Evolutionary conservation across 2,888 invertebrate species (phyloP).

Genomic region (Sphaeridia pumilis): DNA sequence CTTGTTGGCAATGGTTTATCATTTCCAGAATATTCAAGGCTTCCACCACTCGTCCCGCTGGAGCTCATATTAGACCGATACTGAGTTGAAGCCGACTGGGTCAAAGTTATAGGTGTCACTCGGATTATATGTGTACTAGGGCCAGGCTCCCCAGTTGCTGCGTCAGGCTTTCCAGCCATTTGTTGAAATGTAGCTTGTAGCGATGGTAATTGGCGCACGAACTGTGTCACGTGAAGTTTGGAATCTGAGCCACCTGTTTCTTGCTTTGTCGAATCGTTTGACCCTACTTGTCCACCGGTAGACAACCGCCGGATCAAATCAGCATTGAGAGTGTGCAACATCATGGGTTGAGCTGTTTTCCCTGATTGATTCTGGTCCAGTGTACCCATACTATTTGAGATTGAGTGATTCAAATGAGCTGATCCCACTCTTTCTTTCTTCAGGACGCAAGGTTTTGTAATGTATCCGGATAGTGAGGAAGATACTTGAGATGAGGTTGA

Average conservation of each 20-base stretch:
- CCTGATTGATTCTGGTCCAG: too few relatives aligned
- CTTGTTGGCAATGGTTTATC: slow-evolving; percentile 9
- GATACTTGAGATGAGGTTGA: too few relatives aligned
- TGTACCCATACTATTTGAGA: not conserved
- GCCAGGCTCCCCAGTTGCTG: not conserved
- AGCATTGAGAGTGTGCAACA: not conserved
- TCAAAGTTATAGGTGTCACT: not conserved
- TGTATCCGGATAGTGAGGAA: too few relatives aligned
- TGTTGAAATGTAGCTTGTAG: slow-evolving; percentile 6
- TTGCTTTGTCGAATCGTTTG: not conserved
- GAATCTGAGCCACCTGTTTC: not conserved
- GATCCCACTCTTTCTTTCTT: not conserved
- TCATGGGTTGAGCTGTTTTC: not conserved
- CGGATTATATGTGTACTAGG: not conserved
- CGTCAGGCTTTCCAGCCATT: not conserved
- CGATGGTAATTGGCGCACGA: not conserved
- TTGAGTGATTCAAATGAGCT: too few relatives aligned
- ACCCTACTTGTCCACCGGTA: too few relatives aligned
- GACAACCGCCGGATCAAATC: not conserved
- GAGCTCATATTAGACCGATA: not conserved
- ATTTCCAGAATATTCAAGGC: not conserved
- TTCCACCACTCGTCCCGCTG: too few relatives aligned
- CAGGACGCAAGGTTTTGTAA: not conserved
- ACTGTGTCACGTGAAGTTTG: not conserved
- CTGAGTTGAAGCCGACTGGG: not conserved